Percentiles rank a stretch among this genome's conserved stretches.
These are phyloP conservation scores for Ichneumoninae sp. DNA, from an alignment of 2,888 invertebrate genomes.

Conservation along the genomic window DNA sequence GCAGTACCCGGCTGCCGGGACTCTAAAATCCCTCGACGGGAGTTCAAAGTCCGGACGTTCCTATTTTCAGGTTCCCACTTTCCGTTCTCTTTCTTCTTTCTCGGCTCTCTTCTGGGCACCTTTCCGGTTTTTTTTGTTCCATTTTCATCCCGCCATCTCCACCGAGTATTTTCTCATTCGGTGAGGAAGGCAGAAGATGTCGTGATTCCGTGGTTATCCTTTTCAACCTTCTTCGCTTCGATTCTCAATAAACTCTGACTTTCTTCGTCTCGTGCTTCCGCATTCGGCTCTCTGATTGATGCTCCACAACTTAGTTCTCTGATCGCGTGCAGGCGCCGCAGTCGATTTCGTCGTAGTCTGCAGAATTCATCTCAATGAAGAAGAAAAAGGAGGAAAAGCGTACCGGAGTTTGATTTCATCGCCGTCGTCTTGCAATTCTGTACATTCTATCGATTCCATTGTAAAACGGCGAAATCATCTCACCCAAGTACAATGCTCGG, in stretches of 20 bases:
- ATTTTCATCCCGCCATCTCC: neutral
- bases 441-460: slow-evolving; percentile 12
- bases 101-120: neutral
- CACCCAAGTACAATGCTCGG: neutral
- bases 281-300: slow-evolving; percentile 5
- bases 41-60: slow-evolving; percentile 46
- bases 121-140: neutral
- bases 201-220: slow-evolving; percentile 12
- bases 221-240: neutral
- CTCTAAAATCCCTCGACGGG: slow-evolving; percentile 43
- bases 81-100: slow-evolving; percentile 27
- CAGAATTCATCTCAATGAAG: neutral
- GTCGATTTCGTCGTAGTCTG: neutral
- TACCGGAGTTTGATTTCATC: neutral
- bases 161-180: slow-evolving; percentile 1
- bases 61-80: slow-evolving; percentile 24
- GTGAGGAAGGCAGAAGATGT: neutral
- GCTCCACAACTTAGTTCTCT: slow-evolving; percentile 4
- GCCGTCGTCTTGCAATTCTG: slow-evolving; percentile 15
- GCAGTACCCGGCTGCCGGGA: slow-evolving; percentile 31
- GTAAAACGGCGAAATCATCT: slow-evolving; percentile 10
- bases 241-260: slow-evolving; percentile 6
- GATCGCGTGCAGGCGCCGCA: neutral
- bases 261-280: neutral
- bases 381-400: neutral